These are phyloP conservation scores for Aporrectodea caliginosa DNA, from an alignment of 1,140 invertebrate species.

Conservation along the genomic window DNA sequence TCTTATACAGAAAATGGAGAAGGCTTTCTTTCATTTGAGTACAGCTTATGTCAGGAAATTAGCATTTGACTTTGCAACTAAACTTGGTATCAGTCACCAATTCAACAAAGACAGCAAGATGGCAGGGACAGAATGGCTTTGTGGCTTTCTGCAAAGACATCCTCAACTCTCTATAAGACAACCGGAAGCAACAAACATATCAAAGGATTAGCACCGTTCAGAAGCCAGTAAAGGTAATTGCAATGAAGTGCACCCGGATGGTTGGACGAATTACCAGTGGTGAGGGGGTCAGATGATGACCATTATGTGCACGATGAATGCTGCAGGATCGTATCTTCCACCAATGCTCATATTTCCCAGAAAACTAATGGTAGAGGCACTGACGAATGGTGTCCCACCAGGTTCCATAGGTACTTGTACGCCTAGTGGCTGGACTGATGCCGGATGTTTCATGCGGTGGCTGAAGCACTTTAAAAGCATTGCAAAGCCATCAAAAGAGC, in stretches of 20 bases:
- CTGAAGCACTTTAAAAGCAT: conserved; percentile 25
- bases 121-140: conserved; percentile 4
- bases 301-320: conserved; percentile 19
- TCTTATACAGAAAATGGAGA: neutral
- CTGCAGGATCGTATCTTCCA: conserved; percentile 15
- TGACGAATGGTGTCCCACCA: conserved; percentile 28
- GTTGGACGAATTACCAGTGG: conserved; percentile 10
- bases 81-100: no score
- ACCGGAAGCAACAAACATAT: neutral
- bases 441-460: conserved; percentile 19
- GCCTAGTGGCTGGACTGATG: conserved; percentile 18
- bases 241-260: neutral
- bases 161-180: conserved; percentile 5
- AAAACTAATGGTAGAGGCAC: conserved; percentile 20
- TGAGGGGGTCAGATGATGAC: conserved; percentile 8
- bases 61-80: no score
- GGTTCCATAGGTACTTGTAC: conserved; percentile 8
- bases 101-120: conserved; percentile 13
- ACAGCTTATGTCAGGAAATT: conserved; percentile 8
- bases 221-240: conserved; percentile 18
- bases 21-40: neutral
- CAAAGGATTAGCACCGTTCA: neutral
- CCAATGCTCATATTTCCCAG: no score
- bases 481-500: conserved; percentile 19
- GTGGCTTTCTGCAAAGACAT: conserved; percentile 2